Evolutionary conservation across 2,888 invertebrate species (phyloP), one percentile per base, ranked within the genome.

Genomic region (Belgica antarctica): DNA sequence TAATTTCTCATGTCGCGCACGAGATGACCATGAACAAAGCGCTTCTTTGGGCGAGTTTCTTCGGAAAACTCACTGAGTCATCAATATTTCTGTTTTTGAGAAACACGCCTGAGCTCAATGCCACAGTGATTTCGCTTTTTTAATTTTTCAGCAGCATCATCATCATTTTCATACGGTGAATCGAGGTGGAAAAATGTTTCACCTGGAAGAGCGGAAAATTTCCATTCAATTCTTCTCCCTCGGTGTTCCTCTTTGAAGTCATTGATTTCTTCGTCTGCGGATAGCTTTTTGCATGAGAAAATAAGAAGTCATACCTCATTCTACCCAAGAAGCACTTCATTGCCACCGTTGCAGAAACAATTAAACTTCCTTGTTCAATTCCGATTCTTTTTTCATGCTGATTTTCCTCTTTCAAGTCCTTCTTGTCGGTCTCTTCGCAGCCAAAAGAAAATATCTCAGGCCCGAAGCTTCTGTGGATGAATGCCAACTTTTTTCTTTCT

Each of bases 1-100:
- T 66, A 52, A 66, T 66, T 66, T 68, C 17, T 68, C 68, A 57
- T 68, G 68, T 68, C 36, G 46, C 27, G 31, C 22, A 46, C 47
- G 8, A 24, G 46, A 47, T 66, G 65, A 57, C 68, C 68, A 57
- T 68, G 68, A 68, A 68, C 17, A 28, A 52, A 10, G 12, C 3
- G 4, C 15, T 41, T 41, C 12, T n/a, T 41, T 2, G 36, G 25
- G 22, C 41, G 12, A 3, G 4, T 41, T 41, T 41, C 12, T n/a
- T 41, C 1, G 36, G 25, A 41, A 65, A 46, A 47, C 47, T 10
- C 5, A 19, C 24, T 66, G 65, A 66, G 3, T 66, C 65, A 66
- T 47, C 47, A 47, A 41, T 62, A 62, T 17, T 27, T 52, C 22
- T 52, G 5, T 12, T 52, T 17, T 66, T 63, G n/a, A 61, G 15